A percentile compares a stretch with the other conserved stretches of the same genome.
These are phyloP conservation scores for Chroicocephalus ridibundus DNA, from an alignment of 2,113 vertebrate genomes.

Conservation along the genomic window DNA sequence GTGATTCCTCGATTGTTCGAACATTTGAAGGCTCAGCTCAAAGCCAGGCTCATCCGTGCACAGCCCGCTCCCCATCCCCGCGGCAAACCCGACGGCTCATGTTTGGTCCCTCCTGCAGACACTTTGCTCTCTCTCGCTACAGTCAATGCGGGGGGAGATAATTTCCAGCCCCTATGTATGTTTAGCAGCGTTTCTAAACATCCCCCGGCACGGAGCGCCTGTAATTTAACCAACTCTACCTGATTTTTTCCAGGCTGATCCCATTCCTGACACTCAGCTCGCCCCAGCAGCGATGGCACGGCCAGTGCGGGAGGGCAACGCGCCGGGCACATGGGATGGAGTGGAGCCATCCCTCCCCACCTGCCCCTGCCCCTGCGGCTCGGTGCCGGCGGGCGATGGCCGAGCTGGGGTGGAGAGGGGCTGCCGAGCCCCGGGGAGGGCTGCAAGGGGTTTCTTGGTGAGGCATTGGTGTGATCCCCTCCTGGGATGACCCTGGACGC, in stretches of 20 bases:
- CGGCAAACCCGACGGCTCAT: rapidly evolving
- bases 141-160: background rate
- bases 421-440: background rate
- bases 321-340: background rate
- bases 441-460: background rate
- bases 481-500: background rate
- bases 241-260: background rate
- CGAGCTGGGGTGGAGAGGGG: background rate
- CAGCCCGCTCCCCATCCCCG: background rate
- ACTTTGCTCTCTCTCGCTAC: background rate
- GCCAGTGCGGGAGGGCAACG: background rate
- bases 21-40: background rate
- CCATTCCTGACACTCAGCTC: rapidly evolving
- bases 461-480: no score
- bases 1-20: background rate
- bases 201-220: rapidly evolving
- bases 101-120: background rate
- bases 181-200: background rate
- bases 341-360: background rate
- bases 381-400: rapidly evolving
- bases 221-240: background rate
- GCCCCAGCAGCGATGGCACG: rapidly evolving
- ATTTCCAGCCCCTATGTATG: background rate
- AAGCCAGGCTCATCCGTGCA: background rate
- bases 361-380: background rate